A percentile compares a stretch with the other conserved stretches of the same genome.
Evolutionary conservation across 2,113 vertebrate genomes (phyloP).

Genomic region (Puffinus mauretanicus): DNA sequence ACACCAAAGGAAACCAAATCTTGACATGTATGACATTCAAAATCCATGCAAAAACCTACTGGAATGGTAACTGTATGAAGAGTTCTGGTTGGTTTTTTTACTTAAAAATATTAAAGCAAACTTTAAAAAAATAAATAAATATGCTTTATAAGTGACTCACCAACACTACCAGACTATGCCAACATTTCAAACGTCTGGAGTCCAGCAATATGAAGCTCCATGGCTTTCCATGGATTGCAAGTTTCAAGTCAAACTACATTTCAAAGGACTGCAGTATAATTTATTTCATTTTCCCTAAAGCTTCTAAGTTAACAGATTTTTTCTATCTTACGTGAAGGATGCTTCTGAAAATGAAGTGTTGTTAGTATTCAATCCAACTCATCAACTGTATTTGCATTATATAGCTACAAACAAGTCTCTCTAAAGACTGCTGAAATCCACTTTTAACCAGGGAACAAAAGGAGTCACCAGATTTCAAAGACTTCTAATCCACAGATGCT

Average conservation of each 20-base stretch:
- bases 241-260: background rate
- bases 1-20: background rate
- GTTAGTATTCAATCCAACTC: background rate
- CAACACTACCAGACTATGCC: background rate
- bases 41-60: background rate
- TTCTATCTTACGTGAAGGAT: background rate
- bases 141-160: background rate
- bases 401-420: background rate
- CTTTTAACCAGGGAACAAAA: background rate
- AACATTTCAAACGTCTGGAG: background rate
- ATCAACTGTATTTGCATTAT: background rate
- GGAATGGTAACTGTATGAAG: background rate
- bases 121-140: background rate
- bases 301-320: background rate
- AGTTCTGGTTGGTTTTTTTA: background rate
- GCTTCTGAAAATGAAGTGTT: constrained; percentile 19
- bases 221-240: background rate
- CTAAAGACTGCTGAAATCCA: background rate
- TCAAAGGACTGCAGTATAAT: background rate
- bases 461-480: background rate
- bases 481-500: background rate
- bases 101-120: background rate
- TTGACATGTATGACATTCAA: background rate
- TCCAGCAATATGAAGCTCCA: background rate
- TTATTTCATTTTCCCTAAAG: background rate